Evolutionary conservation across 2,888 invertebrate genomes (phyloP).

Genomic region (Cephus nigrinus): DNA sequence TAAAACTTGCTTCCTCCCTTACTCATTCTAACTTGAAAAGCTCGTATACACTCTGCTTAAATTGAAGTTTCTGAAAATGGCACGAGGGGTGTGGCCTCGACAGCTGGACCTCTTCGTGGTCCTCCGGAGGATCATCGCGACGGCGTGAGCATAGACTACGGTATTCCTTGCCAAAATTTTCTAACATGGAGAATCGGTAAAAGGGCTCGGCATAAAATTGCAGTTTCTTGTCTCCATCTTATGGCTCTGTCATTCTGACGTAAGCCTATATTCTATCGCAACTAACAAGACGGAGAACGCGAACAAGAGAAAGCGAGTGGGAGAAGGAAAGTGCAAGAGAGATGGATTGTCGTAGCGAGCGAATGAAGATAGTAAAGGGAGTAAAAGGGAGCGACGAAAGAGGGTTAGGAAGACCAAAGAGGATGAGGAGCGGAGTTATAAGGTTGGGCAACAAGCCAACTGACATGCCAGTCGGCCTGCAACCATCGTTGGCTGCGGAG

Average conservation of each 20-base stretch:
- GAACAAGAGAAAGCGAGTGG: too few relatives aligned
- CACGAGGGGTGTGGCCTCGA: too few relatives aligned
- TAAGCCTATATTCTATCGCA: slow-evolving; percentile 33
- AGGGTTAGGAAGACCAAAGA: slow-evolving; percentile 30
- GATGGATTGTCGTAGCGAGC: too few relatives aligned
- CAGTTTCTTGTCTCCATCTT: slow-evolving; percentile 11
- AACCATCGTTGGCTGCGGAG: slow-evolving; percentile 59
- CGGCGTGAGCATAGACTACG: too few relatives aligned
- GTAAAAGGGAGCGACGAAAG: slow-evolving; percentile 25
- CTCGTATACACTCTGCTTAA: too few relatives aligned
- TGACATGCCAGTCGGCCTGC: slow-evolving; percentile 64
- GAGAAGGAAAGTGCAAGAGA: too few relatives aligned
- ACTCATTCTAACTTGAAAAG: too few relatives aligned
- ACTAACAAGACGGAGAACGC: too few relatives aligned
- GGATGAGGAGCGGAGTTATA: slow-evolving; percentile 54
- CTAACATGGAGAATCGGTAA: too few relatives aligned
- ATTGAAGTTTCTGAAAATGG: too few relatives aligned
- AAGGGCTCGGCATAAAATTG: neutral
- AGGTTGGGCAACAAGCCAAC: slow-evolving; percentile 66
- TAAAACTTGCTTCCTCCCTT: too few relatives aligned
- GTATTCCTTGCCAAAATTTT: too few relatives aligned
- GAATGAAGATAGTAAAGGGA: slow-evolving; percentile 10
- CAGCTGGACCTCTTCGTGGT: neutral
- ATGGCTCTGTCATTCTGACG: slow-evolving; percentile 45
- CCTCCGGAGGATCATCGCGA: neutral